A percentile compares a stretch with the other conserved stretches of the same genome.
Evolutionary conservation across 2,888 invertebrate species (phyloP).

Genomic region (Polia nebulosa): DNA sequence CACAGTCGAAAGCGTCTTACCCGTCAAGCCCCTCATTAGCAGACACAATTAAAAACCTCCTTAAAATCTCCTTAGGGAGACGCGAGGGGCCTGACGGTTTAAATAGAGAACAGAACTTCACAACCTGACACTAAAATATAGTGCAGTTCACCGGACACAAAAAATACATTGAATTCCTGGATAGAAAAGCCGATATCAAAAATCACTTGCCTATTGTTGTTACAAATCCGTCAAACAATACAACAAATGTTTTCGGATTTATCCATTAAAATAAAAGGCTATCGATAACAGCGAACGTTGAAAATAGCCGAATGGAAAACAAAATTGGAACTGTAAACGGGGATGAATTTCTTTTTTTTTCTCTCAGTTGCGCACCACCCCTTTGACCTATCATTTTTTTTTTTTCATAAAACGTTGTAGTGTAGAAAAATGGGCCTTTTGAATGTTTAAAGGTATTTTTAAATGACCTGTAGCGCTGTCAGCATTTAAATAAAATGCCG

Average conservation of each 20-base stretch:
- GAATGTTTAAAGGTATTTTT: slow-evolving; percentile 16
- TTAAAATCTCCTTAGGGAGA: no score
- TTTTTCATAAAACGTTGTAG: neutral
- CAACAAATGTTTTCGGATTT: slow-evolving; percentile 21
- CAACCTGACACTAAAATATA: neutral
- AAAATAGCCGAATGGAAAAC: slow-evolving; percentile 36
- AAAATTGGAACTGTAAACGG: slow-evolving; percentile 34
- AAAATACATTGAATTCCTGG: neutral
- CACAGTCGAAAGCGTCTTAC: no score
- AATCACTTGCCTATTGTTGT: slow-evolving; percentile 14
- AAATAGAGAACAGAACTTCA: no score
- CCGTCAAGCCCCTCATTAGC: no score
- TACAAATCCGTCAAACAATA: slow-evolving; percentile 31
- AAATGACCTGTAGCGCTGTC: slow-evolving; percentile 33
- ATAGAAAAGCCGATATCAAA: slow-evolving; percentile 19
- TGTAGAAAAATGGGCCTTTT: slow-evolving; percentile 18
- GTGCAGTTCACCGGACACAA: neutral
- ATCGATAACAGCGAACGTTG: slow-evolving; percentile 14
- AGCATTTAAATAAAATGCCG: slow-evolving; percentile 11
- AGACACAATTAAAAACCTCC: no score
- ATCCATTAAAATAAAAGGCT: slow-evolving; percentile 40
- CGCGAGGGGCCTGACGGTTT: no score
- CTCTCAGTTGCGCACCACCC: slow-evolving; percentile 8
- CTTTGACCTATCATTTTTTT: slow-evolving; percentile 23
- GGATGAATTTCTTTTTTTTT: slow-evolving; percentile 21